These are phyloP conservation scores for Atta colombica DNA, from an alignment of 1,140 invertebrate species.

Conservation along the genomic window DNA sequence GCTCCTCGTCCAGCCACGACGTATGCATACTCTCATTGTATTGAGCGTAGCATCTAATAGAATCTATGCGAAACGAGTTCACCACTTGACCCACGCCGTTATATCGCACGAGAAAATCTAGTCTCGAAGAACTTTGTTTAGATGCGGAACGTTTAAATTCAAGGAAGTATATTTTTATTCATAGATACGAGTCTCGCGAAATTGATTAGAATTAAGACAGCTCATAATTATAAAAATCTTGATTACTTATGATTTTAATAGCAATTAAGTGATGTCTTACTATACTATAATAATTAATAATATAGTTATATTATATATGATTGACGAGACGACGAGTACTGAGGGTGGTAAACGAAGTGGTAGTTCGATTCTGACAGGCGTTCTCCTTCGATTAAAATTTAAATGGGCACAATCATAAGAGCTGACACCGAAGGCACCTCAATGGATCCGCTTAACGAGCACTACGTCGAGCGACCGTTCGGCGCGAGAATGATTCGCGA, in stretches of 20 bases:
- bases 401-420: constrained; percentile 14
- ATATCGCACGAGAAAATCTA: constrained; percentile 40
- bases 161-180: not conserved
- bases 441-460: constrained; percentile 48
- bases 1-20: constrained; percentile 32
- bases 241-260: not conserved
- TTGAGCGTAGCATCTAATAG: constrained; percentile 73
- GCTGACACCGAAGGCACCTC: not conserved
- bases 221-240: not conserved
- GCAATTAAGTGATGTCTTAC: not conserved
- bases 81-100: constrained; percentile 69
- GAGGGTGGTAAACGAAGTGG: not conserved
- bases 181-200: not conserved
- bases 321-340: not conserved
- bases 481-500: constrained; percentile 50
- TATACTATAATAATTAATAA: not conserved
- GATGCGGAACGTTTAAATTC: not conserved
- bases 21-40: constrained; percentile 65
- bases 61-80: constrained; percentile 75
- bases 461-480: constrained; percentile 34
- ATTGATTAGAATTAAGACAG: not conserved
- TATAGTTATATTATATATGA: not conserved
- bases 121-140: not conserved
- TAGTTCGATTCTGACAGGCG: not conserved
- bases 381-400: constrained; percentile 28